phyloP scores from a whole-genome alignment of 2,113 vertebrate species.

The Hypomesus transpacificus region DNA sequence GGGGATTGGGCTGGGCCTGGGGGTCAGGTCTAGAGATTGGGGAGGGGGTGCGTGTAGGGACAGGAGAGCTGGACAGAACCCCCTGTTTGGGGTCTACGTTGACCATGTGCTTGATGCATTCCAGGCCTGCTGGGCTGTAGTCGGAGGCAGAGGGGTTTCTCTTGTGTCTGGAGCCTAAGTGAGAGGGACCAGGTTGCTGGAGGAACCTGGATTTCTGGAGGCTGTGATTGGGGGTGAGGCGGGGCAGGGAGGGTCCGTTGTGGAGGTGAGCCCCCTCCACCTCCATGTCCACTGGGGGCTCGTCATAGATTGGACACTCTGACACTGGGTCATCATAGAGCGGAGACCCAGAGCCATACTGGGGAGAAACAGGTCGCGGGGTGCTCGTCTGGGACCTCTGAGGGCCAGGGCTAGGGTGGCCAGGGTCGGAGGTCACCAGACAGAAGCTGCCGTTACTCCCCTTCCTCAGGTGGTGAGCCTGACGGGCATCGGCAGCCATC shows the following conservation, averaged over 20 bases:
- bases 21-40: constrained; percentile 57
- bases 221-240: constrained; percentile 72
- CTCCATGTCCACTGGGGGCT: constrained; percentile 87
- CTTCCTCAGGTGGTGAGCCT: constrained; percentile 82
- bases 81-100: constrained; percentile 77
- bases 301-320: constrained; percentile 84
- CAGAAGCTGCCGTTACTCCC: constrained; percentile 83
- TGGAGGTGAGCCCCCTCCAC: constrained; percentile 68
- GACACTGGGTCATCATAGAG: constrained; percentile 82
- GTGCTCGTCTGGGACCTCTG: constrained; percentile 70
- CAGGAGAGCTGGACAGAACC: constrained; percentile 51
- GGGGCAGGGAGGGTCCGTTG: constrained; percentile 61
- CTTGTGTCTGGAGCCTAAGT: constrained; percentile 69
- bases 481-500: constrained; percentile 61
- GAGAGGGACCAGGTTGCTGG: constrained; percentile 68
- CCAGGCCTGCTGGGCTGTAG: constrained; percentile 85
- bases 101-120: constrained; percentile 90
- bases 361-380: constrained; percentile 75
- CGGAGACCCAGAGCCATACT: constrained; percentile 73
- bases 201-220: constrained; percentile 74
- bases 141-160: constrained; percentile 77
- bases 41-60: constrained; percentile 50
- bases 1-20: constrained; percentile 60
- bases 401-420: constrained; percentile 64
- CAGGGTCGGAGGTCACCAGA: constrained; percentile 65